Conservation (phyloP, 2,888 invertebrate genomes). For the Acanthoscelides obtectus region DNA sequence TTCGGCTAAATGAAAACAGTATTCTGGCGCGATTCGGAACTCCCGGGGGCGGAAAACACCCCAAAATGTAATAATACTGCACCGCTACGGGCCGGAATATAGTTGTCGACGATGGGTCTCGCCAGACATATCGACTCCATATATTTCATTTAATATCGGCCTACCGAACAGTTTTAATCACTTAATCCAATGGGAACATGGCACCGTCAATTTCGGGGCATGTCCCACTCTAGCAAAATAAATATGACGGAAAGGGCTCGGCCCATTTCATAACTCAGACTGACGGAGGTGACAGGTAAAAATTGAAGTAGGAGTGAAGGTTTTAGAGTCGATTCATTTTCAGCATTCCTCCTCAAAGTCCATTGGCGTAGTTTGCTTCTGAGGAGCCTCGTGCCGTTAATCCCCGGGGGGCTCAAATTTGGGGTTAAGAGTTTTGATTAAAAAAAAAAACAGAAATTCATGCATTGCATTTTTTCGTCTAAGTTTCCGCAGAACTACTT, state of each 20-base stretch:
- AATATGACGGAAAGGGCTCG: not conserved
- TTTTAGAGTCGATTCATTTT: too few relatives aligned
- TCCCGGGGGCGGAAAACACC: not conserved
- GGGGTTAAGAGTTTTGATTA: too few relatives aligned
- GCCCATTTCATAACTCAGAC: not conserved
- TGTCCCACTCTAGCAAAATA: not conserved
- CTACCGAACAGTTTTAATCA: not conserved
- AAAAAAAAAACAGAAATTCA: too few relatives aligned
- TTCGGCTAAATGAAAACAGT: not conserved
- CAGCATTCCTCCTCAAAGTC: too few relatives aligned
- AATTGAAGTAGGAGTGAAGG: not conserved
- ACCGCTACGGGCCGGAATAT: not conserved
- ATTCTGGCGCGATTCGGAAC: not conserved
- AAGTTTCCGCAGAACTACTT: too few relatives aligned
- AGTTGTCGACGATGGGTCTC: not conserved
- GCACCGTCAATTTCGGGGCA: not conserved
- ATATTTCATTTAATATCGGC: not conserved
- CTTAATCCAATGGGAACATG: not conserved
- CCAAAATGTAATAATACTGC: not conserved
- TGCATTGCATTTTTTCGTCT: too few relatives aligned
- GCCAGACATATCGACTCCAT: not conserved
- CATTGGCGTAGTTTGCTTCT: too few relatives aligned
- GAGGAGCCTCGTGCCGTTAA: too few relatives aligned
- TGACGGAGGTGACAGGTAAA: not conserved
- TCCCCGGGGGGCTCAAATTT: too few relatives aligned